A percentile compares a stretch with the other conserved stretches of the same genome.
phyloP scores from a whole-genome alignment of 2,113 vertebrate species.

The Catharus minimus region DNA sequence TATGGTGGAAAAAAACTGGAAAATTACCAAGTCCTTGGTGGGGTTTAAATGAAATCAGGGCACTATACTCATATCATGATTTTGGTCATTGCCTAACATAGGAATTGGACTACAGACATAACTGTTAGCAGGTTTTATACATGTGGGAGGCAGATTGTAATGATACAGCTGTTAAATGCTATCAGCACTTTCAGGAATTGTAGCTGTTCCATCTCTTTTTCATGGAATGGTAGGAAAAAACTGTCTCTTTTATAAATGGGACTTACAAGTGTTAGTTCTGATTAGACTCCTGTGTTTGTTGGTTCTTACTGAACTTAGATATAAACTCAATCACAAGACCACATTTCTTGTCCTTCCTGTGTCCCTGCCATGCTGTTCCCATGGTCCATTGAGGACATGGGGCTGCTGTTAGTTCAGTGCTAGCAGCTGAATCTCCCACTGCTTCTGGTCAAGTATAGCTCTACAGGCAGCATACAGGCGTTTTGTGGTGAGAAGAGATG shows the following conservation, averaged over 20 bases:
- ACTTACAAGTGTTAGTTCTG: background rate
- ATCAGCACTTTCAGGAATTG: background rate
- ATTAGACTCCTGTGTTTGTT: background rate
- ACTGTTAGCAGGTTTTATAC: background rate
- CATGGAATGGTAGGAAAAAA: background rate
- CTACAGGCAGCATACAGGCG: accelerated
- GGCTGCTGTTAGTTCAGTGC: background rate
- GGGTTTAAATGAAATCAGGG: background rate
- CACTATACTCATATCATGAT: background rate
- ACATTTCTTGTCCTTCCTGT: background rate
- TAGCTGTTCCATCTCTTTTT: background rate
- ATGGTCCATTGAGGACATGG: accelerated
- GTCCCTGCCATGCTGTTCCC: background rate
- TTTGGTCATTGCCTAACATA: background rate
- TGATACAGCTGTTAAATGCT: background rate
- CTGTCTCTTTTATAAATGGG: background rate
- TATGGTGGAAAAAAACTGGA: background rate
- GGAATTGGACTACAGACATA: background rate
- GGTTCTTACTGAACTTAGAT: background rate
- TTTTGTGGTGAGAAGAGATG: background rate
- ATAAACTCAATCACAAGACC: background rate
- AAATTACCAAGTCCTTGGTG: background rate
- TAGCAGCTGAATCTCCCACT: background rate
- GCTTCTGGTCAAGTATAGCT: background rate
- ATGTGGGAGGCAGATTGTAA: background rate